Percentiles rank a stretch among this genome's conserved stretches.
Evolutionary conservation across 2,113 vertebrate genomes (phyloP).

Genomic region (Brachypodius melanocephalos): DNA sequence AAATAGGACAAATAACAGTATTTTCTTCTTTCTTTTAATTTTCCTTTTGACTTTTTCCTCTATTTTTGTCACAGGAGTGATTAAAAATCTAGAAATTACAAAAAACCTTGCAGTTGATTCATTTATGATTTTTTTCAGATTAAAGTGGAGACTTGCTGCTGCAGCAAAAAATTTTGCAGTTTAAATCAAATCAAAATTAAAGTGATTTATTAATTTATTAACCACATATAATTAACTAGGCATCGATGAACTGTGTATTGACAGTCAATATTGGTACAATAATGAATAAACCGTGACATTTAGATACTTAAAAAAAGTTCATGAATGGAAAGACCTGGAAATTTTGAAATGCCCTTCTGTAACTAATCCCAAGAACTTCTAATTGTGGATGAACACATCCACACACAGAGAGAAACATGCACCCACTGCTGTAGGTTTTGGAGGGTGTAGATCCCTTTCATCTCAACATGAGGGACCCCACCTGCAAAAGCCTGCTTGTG

Average conservation of each 20-base stretch:
- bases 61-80: neutral
- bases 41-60: rapidly evolving
- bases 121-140: neutral
- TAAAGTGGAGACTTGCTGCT: neutral
- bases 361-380: neutral
- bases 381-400: too few relatives aligned
- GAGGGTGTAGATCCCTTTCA: neutral
- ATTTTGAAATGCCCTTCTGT: neutral
- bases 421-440: rapidly evolving
- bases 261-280: neutral
- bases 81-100: neutral
- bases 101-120: rapidly evolving
- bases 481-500: neutral
- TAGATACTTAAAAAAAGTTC: neutral
- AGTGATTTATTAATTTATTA: neutral
- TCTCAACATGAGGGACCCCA: too few relatives aligned
- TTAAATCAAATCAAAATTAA: neutral
- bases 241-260: neutral
- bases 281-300: neutral
- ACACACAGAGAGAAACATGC: rapidly evolving
- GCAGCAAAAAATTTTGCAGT: neutral
- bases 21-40: neutral
- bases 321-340: neutral
- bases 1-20: neutral
- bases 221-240: neutral